Evolutionary conservation across 2,888 invertebrate species (phyloP).

Genomic region (Taenaris catops): DNA sequence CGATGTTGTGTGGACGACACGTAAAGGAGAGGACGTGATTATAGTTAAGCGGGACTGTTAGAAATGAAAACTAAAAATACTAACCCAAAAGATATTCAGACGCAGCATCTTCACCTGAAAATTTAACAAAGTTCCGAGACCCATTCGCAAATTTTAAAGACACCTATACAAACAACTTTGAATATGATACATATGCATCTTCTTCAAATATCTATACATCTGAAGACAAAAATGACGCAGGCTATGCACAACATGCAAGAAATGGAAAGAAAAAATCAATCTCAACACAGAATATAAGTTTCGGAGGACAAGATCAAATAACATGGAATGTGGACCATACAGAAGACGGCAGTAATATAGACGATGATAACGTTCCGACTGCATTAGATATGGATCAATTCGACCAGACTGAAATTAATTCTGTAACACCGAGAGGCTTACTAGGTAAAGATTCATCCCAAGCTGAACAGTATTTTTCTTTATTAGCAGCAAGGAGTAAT

Average conservation of each 20-base stretch:
- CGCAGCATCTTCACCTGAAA: slow-evolving; percentile 27
- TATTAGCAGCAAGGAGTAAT: slow-evolving; percentile 53
- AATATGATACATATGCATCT: slow-evolving; percentile 56
- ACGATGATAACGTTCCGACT: slow-evolving; percentile 37
- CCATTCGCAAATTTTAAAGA: slow-evolving; percentile 49
- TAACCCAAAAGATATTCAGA: slow-evolving; percentile 44
- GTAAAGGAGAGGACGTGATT: too few relatives aligned
- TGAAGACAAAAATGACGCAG: slow-evolving; percentile 41
- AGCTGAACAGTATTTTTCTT: slow-evolving; percentile 53
- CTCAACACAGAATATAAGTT: slow-evolving; percentile 65
- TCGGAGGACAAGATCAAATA: slow-evolving; percentile 57
- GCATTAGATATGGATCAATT: slow-evolving; percentile 43
- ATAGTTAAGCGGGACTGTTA: too few relatives aligned
- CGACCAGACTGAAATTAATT: slow-evolving; percentile 36
- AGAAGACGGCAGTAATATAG: slow-evolving; percentile 37
- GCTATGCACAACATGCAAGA: slow-evolving; percentile 33
- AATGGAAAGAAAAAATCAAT: slow-evolving; percentile 61
- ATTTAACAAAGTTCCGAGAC: slow-evolving; percentile 47
- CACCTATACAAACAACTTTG: slow-evolving; percentile 50
- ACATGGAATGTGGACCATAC: slow-evolving; percentile 53
- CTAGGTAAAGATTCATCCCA: slow-evolving; percentile 56
- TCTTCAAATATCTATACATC: slow-evolving; percentile 48
- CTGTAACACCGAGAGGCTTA: slow-evolving; percentile 38
- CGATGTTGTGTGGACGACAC: too few relatives aligned
- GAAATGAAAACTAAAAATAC: too few relatives aligned